Conservation (phyloP, 2,113 vertebrate genomes). For the Phalacrocorax carbo region DNA sequence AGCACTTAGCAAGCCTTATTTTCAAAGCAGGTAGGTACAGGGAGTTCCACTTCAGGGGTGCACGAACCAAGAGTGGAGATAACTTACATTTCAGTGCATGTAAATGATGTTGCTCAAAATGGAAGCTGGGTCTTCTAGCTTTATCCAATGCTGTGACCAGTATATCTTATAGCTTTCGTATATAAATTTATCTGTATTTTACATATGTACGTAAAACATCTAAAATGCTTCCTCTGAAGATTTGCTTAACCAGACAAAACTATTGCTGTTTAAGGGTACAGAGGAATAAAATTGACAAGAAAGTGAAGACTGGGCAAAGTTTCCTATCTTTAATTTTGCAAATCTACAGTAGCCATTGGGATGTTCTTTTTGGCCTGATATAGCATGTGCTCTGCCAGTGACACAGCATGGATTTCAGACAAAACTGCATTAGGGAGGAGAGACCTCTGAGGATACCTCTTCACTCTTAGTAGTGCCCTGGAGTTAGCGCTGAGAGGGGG, state of each 20-base stretch:
- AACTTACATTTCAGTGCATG: background rate
- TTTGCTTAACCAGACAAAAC: background rate
- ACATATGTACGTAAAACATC: background rate
- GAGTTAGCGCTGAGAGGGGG: background rate
- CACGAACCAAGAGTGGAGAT: background rate
- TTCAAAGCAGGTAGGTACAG: background rate
- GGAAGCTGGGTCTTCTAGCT: background rate
- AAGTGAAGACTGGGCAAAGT: background rate
- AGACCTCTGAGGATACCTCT: background rate
- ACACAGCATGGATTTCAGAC: background rate
- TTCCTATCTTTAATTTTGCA: background rate
- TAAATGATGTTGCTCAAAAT: background rate
- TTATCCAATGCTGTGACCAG: rapidly evolving
- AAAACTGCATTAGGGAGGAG: background rate
- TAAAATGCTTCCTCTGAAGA: background rate
- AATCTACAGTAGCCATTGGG: background rate
- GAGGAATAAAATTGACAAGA: background rate
- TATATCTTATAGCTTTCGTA: background rate
- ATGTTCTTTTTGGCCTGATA: background rate
- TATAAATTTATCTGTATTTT: background rate
- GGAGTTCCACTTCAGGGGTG: background rate
- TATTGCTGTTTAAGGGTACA: background rate
- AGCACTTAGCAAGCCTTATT: background rate
- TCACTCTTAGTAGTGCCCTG: background rate
- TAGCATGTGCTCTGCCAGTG: background rate